Percentiles rank a stretch among this genome's conserved stretches.
Evolutionary conservation across 92 coral and sea anemone genomes (phyloP).

Genomic region (Heteractis magnifica): DNA sequence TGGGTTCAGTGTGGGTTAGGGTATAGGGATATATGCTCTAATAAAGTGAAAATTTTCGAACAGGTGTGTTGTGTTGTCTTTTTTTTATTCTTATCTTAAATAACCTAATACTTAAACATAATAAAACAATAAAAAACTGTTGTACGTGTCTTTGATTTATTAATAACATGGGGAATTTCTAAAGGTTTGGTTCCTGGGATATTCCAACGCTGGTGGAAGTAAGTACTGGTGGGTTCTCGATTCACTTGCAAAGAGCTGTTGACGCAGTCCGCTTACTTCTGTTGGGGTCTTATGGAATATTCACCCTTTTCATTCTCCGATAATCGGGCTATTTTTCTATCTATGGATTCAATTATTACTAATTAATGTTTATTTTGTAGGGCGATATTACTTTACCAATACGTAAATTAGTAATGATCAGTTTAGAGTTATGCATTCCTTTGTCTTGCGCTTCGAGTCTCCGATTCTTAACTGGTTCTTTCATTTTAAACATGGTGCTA

Average conservation of each 20-base stretch:
- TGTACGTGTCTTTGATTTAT: background rate
- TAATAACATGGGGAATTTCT: background rate
- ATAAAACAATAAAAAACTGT: background rate
- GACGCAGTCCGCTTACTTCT: conserved; percentile 1
- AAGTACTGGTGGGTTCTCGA: background rate
- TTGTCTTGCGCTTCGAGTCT: background rate
- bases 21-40: too few relatives aligned
- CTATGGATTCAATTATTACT: background rate
- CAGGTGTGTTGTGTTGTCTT: too few relatives aligned
- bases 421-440: background rate
- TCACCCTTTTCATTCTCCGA: too few relatives aligned
- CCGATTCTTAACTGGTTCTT: background rate
- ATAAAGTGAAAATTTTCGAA: too few relatives aligned
- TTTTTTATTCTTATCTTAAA: too few relatives aligned
- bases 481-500: background rate
- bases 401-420: too few relatives aligned
- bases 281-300: background rate
- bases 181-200: background rate
- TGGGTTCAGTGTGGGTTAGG: too few relatives aligned
- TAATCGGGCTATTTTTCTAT: background rate
- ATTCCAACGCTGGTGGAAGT: background rate
- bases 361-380: background rate
- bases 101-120: background rate
- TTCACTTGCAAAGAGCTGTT: background rate
- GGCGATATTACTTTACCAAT: background rate